Conservation (phyloP, 2,888 invertebrate species). For the Mycalesis mineus region DNA sequence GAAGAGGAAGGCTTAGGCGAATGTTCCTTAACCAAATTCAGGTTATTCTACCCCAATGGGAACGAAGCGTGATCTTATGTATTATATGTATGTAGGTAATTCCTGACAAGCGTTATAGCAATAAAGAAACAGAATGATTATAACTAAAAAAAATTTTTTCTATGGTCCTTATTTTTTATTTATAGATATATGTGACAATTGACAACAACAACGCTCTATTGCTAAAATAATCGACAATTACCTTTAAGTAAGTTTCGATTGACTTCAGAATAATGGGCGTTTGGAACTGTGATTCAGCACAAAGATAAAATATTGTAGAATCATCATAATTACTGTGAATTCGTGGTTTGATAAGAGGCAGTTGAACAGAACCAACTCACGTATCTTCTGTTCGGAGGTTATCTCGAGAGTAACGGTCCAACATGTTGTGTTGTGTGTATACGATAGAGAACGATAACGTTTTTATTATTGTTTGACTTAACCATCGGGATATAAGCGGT, state of each 20-base stretch:
- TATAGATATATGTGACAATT: too few relatives aligned
- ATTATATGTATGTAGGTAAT: too few relatives aligned
- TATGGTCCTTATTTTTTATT: too few relatives aligned
- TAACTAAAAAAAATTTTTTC: too few relatives aligned
- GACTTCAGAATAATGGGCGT: conserved; percentile 36
- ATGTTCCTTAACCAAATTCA: too few relatives aligned
- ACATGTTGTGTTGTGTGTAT: conserved; percentile 9
- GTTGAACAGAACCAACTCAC: conserved; percentile 35
- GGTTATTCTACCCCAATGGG: too few relatives aligned
- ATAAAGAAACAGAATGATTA: too few relatives aligned
- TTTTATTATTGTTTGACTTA: background rate
- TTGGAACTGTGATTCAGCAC: conserved; percentile 39
- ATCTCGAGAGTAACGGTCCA: conserved; percentile 46
- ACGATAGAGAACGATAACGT: conserved; percentile 6
- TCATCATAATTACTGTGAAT: conserved; percentile 42
- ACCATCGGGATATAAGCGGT: background rate
- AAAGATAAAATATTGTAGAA: conserved; percentile 40
- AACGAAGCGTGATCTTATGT: too few relatives aligned
- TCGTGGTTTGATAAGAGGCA: conserved; percentile 36
- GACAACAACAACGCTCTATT: too few relatives aligned
- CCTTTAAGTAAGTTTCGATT: background rate
- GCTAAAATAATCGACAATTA: too few relatives aligned
- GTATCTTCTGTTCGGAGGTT: conserved; percentile 28
- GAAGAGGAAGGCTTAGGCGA: too few relatives aligned
- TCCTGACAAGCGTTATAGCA: too few relatives aligned